Conservation (phyloP, 2,888 invertebrate genomes). For the Eristalis tenax region DNA sequence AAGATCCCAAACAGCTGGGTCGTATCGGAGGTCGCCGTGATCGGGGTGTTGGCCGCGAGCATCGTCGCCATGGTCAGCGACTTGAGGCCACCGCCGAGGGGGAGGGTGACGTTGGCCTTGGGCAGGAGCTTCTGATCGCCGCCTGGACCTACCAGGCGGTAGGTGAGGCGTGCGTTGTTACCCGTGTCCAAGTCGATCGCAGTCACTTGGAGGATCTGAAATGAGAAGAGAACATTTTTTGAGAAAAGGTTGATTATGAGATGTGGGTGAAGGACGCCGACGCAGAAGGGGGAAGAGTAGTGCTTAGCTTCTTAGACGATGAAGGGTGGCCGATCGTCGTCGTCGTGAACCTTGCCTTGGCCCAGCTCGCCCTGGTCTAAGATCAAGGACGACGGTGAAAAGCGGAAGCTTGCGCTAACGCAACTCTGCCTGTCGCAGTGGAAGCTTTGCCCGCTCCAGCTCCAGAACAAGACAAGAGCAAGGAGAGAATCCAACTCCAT, state of each 20-base stretch:
- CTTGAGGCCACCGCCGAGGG: slow-evolving; percentile 21
- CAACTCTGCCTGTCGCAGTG: too few species aligned
- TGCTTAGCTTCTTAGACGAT: too few species aligned
- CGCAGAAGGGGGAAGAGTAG: neutral
- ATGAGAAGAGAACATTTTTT: slow-evolving; percentile 28
- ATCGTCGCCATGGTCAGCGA: slow-evolving; percentile 43
- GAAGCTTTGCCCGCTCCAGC: too few species aligned
- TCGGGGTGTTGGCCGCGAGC: slow-evolving; percentile 23
- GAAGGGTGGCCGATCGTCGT: too few species aligned
- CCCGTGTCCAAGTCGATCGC: slow-evolving; percentile 97
- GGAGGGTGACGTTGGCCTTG: slow-evolving; percentile 57
- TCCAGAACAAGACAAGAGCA: too few species aligned
- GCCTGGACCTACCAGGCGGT: slow-evolving; percentile 85
- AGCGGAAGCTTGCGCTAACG: neutral
- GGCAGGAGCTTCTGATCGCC: slow-evolving; percentile 60
- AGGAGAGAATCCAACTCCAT: too few species aligned
- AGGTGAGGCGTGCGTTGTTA: slow-evolving; percentile 95
- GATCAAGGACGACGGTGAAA: neutral
- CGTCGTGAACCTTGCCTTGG: too few species aligned
- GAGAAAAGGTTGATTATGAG: neutral
- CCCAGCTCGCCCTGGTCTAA: too few species aligned
- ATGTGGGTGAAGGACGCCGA: neutral
- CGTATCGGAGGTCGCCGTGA: slow-evolving; percentile 79
- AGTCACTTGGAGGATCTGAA: slow-evolving; percentile 91
- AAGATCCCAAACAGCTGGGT: slow-evolving; percentile 90